phyloP scores from a whole-genome alignment of 2,888 invertebrate genomes.

The Clistopyga incitator region DNA sequence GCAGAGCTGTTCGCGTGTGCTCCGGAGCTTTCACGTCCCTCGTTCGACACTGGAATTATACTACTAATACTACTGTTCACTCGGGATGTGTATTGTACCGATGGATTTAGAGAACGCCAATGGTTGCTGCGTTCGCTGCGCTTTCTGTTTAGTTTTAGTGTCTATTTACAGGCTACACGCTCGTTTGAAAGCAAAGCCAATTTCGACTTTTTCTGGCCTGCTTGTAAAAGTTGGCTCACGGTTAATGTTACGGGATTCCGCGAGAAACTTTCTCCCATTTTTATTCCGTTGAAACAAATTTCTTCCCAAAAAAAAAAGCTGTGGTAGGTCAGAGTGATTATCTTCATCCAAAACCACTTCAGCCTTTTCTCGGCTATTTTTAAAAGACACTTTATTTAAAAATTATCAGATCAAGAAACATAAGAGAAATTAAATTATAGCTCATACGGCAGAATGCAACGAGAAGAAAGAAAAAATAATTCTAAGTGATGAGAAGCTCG shows the following conservation, averaged over 20 bases:
- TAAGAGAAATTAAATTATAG: too few species aligned
- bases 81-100: slow-evolving; percentile 26
- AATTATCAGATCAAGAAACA: too few species aligned
- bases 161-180: neutral
- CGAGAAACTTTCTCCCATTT: neutral
- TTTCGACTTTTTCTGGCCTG: neutral
- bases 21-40: slow-evolving; percentile 18
- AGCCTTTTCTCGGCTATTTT: too few species aligned
- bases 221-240: neutral
- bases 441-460: too few species aligned
- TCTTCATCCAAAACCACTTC: too few species aligned
- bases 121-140: neutral
- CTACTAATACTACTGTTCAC: slow-evolving; percentile 45
- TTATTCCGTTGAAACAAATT: too few species aligned
- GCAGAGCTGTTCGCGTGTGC: slow-evolving; percentile 18
- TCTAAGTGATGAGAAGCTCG: too few species aligned
- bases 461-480: too few species aligned
- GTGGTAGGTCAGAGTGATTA: too few species aligned
- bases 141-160: slow-evolving; percentile 6
- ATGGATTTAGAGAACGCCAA: slow-evolving; percentile 21
- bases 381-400: too few species aligned
- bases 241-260: neutral
- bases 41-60: slow-evolving; percentile 40
- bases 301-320: too few species aligned
- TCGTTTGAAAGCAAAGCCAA: slow-evolving; percentile 10